Percentiles rank a stretch among this genome's conserved stretches.
These are phyloP conservation scores for Epizoanthus scotinus DNA, from an alignment of 92 coral and sea anemone species.

Conservation along the genomic window DNA sequence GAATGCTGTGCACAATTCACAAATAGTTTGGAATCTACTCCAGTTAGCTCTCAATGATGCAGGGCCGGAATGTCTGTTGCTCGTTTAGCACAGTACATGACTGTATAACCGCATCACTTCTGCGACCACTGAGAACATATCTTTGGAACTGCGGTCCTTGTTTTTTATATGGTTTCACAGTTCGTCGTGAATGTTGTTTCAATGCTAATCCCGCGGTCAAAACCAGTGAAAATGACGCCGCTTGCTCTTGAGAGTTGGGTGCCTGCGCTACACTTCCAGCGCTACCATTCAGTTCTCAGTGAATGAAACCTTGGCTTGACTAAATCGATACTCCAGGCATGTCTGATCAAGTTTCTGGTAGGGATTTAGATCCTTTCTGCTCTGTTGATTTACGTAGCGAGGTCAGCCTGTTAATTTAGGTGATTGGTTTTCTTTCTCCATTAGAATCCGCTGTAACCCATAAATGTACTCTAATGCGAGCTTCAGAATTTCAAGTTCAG, in stretches of 20 bases:
- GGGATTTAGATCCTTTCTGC: conserved; percentile 2
- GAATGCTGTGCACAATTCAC: conserved; percentile 2
- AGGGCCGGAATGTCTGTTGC: background rate
- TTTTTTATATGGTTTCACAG: too few relatives aligned
- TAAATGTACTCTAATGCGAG: conserved; percentile 64
- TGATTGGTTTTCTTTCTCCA: conserved; percentile 33
- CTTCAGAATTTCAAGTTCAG: conserved; percentile 58
- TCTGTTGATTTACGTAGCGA: conserved; percentile 7
- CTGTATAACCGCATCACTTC: background rate
- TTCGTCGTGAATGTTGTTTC: too few relatives aligned
- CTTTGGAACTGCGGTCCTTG: background rate
- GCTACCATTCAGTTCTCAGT: background rate
- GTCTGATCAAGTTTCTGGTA: background rate
- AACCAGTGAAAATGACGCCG: background rate
- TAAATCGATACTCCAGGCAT: background rate
- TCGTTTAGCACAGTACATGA: background rate
- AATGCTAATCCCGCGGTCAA: too few relatives aligned
- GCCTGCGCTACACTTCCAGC: background rate
- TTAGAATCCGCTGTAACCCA: conserved; percentile 51
- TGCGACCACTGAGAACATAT: background rate
- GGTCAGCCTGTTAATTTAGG: conserved; percentile 23
- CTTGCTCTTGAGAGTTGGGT: background rate
- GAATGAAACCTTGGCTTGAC: background rate
- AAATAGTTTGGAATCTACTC: background rate
- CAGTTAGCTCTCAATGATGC: background rate